A percentile compares a stretch with the other conserved stretches of the same genome.
Conservation (phyloP, 2,888 invertebrate species). For the Zelleria hepariella region DNA sequence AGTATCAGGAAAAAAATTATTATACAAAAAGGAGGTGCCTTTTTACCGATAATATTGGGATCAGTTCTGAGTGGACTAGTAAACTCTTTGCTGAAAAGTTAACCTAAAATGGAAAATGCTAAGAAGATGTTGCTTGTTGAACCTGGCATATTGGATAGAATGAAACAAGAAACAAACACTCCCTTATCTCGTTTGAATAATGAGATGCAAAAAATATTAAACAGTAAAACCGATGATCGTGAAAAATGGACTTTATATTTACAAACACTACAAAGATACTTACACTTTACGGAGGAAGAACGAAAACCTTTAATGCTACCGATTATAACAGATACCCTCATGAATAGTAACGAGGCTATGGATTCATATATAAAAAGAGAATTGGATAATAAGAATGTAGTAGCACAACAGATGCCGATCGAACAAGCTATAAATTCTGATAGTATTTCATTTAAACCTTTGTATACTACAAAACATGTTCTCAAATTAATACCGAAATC, state of each 20-base stretch:
- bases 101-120: slow-evolving; percentile 10
- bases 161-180: slow-evolving; percentile 10
- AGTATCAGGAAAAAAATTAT: no score
- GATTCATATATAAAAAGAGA: background rate
- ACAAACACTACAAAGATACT: slow-evolving; percentile 19
- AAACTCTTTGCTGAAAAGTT: slow-evolving; percentile 5
- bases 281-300: slow-evolving; percentile 16
- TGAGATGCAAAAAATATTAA: slow-evolving; percentile 18
- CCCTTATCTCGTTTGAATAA: slow-evolving; percentile 11
- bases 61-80: slow-evolving; percentile 17
- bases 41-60: slow-evolving; percentile 17
- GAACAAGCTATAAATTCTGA: slow-evolving; percentile 3
- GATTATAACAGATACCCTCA: no score
- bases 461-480: slow-evolving; percentile 4
- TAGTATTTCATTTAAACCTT: no score
- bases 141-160: slow-evolving; percentile 14
- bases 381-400: background rate
- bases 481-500: slow-evolving; percentile 13
- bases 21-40: slow-evolving; percentile 18
- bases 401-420: background rate
- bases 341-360: no score
- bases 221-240: slow-evolving; percentile 16
- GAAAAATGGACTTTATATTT: slow-evolving; percentile 19
- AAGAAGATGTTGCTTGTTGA: slow-evolving; percentile 19
- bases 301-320: slow-evolving; percentile 14